These are phyloP conservation scores for Vanacampus margaritifer DNA, from an alignment of 2,113 vertebrate genomes.

Conservation along the genomic window DNA sequence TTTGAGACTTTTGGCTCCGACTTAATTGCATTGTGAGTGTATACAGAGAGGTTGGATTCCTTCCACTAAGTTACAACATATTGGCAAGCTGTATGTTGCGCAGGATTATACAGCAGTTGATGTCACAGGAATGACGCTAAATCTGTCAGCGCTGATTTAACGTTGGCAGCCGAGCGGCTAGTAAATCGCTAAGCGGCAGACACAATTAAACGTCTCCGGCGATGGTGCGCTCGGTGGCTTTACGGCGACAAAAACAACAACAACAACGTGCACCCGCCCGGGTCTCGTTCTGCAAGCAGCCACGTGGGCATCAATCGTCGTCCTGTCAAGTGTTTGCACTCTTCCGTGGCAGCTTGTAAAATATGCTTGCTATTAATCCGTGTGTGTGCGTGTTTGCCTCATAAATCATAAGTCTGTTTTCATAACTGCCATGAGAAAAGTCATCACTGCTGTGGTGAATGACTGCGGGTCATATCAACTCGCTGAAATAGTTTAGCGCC, in stretches of 20 bases:
- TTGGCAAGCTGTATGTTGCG: conserved; percentile 4
- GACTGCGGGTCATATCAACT: conserved; percentile 32
- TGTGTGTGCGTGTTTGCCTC: not conserved
- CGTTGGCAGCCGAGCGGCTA: not conserved
- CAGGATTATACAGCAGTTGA: conserved; percentile 2
- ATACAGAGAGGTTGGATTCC: conserved; percentile 1
- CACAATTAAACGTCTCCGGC: conserved; percentile 7
- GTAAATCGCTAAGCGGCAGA: conserved; percentile 21
- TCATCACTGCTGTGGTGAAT: conserved; percentile 30
- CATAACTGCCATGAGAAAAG: conserved; percentile 38
- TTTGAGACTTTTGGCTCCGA: not conserved
- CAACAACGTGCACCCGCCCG: not conserved
- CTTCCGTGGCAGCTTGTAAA: conserved; percentile 30
- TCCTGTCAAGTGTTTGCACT: conserved; percentile 18
- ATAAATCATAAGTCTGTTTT: conserved; percentile 43
- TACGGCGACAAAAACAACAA: conserved; percentile 15
- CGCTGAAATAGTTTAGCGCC: conserved; percentile 10
- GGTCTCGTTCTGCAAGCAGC: conserved; percentile 17
- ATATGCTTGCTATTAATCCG: conserved; percentile 30
- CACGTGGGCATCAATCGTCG: conserved; percentile 26
- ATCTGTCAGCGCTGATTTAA: conserved; percentile 1
- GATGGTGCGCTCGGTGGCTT: conserved; percentile 3
- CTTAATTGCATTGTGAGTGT: not conserved
- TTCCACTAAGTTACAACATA: not conserved
- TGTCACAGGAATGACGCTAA: conserved; percentile 9